phyloP scores from a whole-genome alignment of 2,797 vertebrate species.

The Streptopelia turtur region DNA sequence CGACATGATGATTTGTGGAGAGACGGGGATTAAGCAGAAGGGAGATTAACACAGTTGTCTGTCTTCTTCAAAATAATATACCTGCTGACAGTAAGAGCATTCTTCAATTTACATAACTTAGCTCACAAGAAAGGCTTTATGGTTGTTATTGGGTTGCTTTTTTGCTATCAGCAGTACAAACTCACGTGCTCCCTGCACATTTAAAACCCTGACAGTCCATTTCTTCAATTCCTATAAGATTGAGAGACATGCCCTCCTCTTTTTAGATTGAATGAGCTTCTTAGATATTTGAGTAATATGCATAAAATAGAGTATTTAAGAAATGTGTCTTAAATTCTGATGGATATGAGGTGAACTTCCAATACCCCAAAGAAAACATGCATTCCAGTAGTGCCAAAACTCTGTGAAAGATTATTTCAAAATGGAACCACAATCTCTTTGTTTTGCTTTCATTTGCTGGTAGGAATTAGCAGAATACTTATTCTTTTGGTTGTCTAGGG shows the following conservation, averaged over 20 bases:
- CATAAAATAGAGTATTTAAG: neutral
- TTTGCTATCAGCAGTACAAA: slow-evolving; percentile 56
- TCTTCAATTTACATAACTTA: slow-evolving; percentile 79
- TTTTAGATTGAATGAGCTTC: neutral
- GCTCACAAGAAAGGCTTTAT: slow-evolving; percentile 60
- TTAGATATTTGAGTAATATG: neutral
- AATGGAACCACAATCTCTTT: neutral
- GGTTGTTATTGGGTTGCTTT: slow-evolving; percentile 61
- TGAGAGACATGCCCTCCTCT: neutral
- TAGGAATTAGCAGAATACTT: neutral
- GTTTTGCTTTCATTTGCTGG: neutral
- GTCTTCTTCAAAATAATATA: slow-evolving; percentile 77
- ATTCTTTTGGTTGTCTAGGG: neutral
- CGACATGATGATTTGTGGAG: slow-evolving; percentile 76
- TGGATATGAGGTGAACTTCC: neutral
- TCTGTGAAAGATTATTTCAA: neutral
- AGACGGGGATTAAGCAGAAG: slow-evolving; percentile 77
- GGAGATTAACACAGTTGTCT: slow-evolving; percentile 81
- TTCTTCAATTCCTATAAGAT: slow-evolving; percentile 2
- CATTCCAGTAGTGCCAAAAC: neutral
- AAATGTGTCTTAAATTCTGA: neutral
- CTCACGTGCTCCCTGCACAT: slow-evolving; percentile 23
- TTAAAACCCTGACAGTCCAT: slow-evolving; percentile 18
- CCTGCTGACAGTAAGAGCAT: slow-evolving; percentile 76
- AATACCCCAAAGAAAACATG: neutral